Base-by-base conservation (phyloP, 2,113 vertebrate genomes). In the Pongo pygmaeus region DNA sequence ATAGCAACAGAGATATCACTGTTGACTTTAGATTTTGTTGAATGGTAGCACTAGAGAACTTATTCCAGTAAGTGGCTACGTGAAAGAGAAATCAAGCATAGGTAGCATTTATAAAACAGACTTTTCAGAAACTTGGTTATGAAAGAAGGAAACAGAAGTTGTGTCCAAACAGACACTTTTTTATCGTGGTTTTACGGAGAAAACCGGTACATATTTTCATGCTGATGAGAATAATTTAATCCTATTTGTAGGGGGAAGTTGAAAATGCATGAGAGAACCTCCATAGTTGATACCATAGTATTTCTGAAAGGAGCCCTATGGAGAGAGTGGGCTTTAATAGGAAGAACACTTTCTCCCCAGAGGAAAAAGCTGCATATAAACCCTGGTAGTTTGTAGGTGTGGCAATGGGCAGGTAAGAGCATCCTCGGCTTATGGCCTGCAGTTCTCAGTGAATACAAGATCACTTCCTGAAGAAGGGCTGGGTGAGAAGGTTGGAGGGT, bases 281-380 rank as follows among this genome's bases (percentile, higher is more conserved):
- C 22, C 1, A 17, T 32, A 40, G 22, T 9, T 13, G 32, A 67
- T 35, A 22, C 1, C 1, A 0, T 1, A 17, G 14, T 13, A 38
- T 80, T 74, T 20, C 30, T 17, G 75, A 83, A 70, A 43, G 40
- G 4, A 48, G 12, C 3, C 5, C 0, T 20, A 7, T 2, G n/a
- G 75, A 81, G 40, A 57, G 35, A 83, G 13, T 3, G 30, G 32
- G 17, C 27, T 50, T 23, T 32, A 8, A 3, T 4, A 74, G n/a
- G 52, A 85, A 27, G 9, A 59, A 40, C 2, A 5, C 9, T 81
- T 67, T 92, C 52, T 69, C 48, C 8, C 12, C 4, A 30, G 27
- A 20, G 35, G 40, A 30, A 46, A 72, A 64, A 52, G 35, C 16
- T 57, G 30, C 27, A 9, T 23, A 0, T 23, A 43, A 43, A 38